Base-by-base conservation (phyloP, 92 coral and sea anemone species). In the Porites cylindrica region DNA sequence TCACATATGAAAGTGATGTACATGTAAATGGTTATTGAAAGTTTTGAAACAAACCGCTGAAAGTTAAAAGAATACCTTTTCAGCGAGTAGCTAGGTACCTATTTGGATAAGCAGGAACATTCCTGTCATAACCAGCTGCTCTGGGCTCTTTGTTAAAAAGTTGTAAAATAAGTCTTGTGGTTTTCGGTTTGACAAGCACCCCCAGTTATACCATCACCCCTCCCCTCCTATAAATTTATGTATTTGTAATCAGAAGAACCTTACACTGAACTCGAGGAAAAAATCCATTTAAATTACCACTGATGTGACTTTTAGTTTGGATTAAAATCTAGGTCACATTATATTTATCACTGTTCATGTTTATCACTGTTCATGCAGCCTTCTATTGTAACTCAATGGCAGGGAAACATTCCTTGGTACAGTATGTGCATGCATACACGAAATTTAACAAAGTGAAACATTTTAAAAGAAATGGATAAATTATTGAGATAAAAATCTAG, bases 181-280 rank as follows among this genome's bases (percentile, higher is more conserved):
- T 74, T 74, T 74, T 52, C 18, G 78, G 78, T 74, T 51, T 74
- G 64, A 23, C 62, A 74, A 20, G 78, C 50, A 74, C 7, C 78
- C 73, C 80, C 80, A 75, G 80, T 75, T 54, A 23, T 32, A 75
- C 80, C 52, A 65, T 75, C 80, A 75, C 80, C 66, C 80, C 21
- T 75, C 63, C 67, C 19, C 29, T 69, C 12, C 73, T 69, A 69
- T 69, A 69, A 26, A 24, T 69, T 69, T 69, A 6, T 23, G 47
- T 24, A 69, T 51, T 69, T 69, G 73, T 69, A 69, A 69, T 69
- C 73, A 24, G 51, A 53, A 23, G 73, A 69, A 69, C 24, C 47
- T 51, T 69, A 24, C 24, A 50, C 24, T 51, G 24, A 51, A 69
- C 24, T 18, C 29, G 51, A 38, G 11, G 47, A 51, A 69, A 24